Conservation (phyloP, 2,113 vertebrate species). For the Petrocephalus microphthalmus region DNA sequence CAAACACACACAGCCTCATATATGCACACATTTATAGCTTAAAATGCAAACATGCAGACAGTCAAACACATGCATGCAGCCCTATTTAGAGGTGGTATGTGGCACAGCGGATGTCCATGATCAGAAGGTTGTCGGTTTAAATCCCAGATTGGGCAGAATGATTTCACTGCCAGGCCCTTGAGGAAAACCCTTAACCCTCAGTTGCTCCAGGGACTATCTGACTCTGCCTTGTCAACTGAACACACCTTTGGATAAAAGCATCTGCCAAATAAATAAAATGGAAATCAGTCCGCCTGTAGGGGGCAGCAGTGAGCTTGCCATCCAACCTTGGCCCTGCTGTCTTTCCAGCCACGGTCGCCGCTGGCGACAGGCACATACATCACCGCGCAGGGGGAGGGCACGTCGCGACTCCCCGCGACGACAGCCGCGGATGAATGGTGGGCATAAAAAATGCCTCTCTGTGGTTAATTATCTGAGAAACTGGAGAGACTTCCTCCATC, state of each 20-base stretch:
- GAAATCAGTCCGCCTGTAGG: neutral
- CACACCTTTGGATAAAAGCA: neutral
- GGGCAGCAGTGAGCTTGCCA: neutral
- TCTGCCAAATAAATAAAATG: neutral
- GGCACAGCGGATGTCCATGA: neutral
- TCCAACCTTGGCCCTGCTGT: neutral
- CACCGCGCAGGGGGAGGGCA: slow-evolving; percentile 38
- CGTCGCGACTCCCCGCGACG: neutral
- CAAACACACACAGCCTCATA: slow-evolving; percentile 21
- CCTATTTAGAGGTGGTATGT: neutral
- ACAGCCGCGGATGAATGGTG: slow-evolving; percentile 2
- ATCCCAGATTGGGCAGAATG: neutral
- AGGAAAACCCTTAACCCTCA: neutral
- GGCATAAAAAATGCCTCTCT: neutral
- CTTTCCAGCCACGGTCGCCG: neutral
- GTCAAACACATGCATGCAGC: slow-evolving; percentile 16
- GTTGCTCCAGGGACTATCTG: neutral
- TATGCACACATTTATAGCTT: slow-evolving; percentile 30
- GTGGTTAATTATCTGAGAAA: slow-evolving; percentile 14
- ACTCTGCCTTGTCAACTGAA: neutral
- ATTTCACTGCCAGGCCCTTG: neutral
- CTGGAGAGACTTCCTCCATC: slow-evolving; percentile 10
- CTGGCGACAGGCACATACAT: slow-evolving; percentile 12
- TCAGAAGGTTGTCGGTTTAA: neutral
- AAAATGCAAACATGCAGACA: slow-evolving; percentile 16